Percentiles rank a stretch among this genome's conserved stretches.
Evolutionary conservation across 2,888 invertebrate genomes (phyloP).

Genomic region (Schrankia costaestrigalis): DNA sequence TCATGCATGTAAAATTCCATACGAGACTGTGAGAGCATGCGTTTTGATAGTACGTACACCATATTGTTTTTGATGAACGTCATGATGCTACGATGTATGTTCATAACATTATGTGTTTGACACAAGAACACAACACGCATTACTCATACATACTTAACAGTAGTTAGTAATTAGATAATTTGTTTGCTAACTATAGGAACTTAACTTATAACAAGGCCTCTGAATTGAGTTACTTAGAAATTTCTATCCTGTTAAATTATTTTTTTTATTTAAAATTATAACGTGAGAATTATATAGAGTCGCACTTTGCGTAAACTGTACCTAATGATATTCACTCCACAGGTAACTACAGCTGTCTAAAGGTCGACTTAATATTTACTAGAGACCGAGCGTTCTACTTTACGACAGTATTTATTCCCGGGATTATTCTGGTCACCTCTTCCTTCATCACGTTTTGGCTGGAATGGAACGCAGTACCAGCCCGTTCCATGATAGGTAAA

Average conservation of each 20-base stretch:
- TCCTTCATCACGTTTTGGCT: conserved; percentile 94
- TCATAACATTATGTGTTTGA: conserved; percentile 54
- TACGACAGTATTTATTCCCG: conserved; percentile 94
- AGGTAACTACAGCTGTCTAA: conserved; percentile 95
- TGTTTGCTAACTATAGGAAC: conserved; percentile 51
- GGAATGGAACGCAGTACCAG: conserved; percentile 94
- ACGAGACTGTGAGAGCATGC: conserved; percentile 42
- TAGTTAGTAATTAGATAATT: conserved; percentile 55
- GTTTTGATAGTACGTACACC: conserved; percentile 48
- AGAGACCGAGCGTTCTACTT: conserved; percentile 94
- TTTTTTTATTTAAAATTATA: conserved; percentile 25
- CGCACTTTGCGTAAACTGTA: conserved; percentile 45
- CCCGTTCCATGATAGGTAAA: conserved; percentile 93
- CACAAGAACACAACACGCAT: conserved; percentile 78
- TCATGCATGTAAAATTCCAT: conserved; percentile 56
- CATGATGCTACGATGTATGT: conserved; percentile 47
- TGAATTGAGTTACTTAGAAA: conserved; percentile 80
- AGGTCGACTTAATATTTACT: conserved; percentile 92
- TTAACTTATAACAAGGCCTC: conserved; percentile 73
- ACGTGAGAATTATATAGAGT: not conserved
- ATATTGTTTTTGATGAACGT: conserved; percentile 44
- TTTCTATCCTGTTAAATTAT: conserved; percentile 48
- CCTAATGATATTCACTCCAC: conserved; percentile 68
- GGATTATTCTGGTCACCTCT: conserved; percentile 93
- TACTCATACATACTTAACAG: conserved; percentile 76